A percentile compares a stretch with the other conserved stretches of the same genome.
These are phyloP conservation scores for Cyprinodon brontotheroides DNA, from an alignment of 2,113 vertebrate genomes.

Conservation along the genomic window DNA sequence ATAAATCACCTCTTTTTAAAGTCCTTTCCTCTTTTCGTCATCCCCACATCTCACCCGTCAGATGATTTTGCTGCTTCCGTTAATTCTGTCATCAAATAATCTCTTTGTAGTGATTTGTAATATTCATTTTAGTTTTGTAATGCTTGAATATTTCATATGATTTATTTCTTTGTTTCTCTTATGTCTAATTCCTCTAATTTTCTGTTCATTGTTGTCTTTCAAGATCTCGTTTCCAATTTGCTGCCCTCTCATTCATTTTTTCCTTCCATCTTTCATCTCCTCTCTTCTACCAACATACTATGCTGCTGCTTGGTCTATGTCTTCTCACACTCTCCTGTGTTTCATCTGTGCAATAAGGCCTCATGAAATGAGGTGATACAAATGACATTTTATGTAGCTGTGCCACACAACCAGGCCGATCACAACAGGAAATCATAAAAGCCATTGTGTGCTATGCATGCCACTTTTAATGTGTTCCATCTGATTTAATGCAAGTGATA, in stretches of 20 bases:
- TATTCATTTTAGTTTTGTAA: slow-evolving; percentile 15
- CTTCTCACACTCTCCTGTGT: slow-evolving; percentile 46
- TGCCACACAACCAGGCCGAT: slow-evolving; percentile 75
- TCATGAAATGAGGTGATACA: slow-evolving; percentile 87
- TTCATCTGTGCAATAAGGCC: slow-evolving; percentile 67
- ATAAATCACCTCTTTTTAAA: not conserved
- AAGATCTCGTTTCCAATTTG: slow-evolving; percentile 18
- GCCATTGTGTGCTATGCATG: slow-evolving; percentile 82
- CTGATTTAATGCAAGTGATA: slow-evolving; percentile 82
- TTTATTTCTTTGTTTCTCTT: slow-evolving; percentile 16
- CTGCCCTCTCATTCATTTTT: slow-evolving; percentile 23
- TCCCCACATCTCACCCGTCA: slow-evolving; percentile 18
- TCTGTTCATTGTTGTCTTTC: slow-evolving; percentile 28
- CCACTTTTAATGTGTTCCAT: slow-evolving; percentile 83
- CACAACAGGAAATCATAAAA: slow-evolving; percentile 82
- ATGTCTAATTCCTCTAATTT: slow-evolving; percentile 20
- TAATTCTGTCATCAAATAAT: slow-evolving; percentile 33
- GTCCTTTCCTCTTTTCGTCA: slow-evolving; percentile 10
- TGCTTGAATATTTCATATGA: slow-evolving; percentile 2
- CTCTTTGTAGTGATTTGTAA: slow-evolving; percentile 9
- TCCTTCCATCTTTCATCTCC: slow-evolving; percentile 31
- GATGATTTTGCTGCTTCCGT: slow-evolving; percentile 11
- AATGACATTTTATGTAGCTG: slow-evolving; percentile 85
- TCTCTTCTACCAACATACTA: slow-evolving; percentile 33
- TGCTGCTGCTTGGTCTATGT: slow-evolving; percentile 38